Evolutionary conservation across 2,797 vertebrate genomes (phyloP).

Genomic region (Gymnothorax javanicus): DNA sequence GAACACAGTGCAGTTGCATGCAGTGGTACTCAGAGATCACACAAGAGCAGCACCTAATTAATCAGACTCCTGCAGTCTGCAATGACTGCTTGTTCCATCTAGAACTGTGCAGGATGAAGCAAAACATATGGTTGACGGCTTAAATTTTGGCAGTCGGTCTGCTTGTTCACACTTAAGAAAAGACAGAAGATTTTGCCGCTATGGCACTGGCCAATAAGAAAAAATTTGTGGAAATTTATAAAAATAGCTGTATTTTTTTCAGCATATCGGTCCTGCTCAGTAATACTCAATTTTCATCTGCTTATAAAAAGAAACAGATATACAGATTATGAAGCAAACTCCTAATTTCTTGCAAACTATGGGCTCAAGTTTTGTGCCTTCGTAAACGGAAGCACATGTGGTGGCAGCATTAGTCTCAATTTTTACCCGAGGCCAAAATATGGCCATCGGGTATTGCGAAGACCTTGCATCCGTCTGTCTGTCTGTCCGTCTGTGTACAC

Average conservation of each 20-base stretch:
- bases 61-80: not conserved
- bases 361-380: too few relatives aligned
- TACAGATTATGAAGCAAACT: not conserved
- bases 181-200: not conserved
- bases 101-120: not conserved
- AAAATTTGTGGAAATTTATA: not conserved
- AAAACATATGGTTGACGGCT: not conserved
- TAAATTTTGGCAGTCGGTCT: not conserved
- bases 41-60: not conserved
- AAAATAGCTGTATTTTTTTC: not conserved
- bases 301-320: not conserved
- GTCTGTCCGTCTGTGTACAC: too few relatives aligned
- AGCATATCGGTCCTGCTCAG: not conserved
- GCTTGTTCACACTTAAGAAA: not conserved
- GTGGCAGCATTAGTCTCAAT: too few relatives aligned
- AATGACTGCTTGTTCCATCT: not conserved
- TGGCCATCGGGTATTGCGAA: too few relatives aligned
- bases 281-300: not conserved
- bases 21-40: not conserved
- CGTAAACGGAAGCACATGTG: too few relatives aligned
- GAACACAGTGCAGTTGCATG: not conserved
- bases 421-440: too few relatives aligned
- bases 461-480: too few relatives aligned
- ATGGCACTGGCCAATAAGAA: not conserved
- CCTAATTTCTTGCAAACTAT: not conserved